Conservation (phyloP, 2,113 vertebrate genomes). For the Sturnus vulgaris region DNA sequence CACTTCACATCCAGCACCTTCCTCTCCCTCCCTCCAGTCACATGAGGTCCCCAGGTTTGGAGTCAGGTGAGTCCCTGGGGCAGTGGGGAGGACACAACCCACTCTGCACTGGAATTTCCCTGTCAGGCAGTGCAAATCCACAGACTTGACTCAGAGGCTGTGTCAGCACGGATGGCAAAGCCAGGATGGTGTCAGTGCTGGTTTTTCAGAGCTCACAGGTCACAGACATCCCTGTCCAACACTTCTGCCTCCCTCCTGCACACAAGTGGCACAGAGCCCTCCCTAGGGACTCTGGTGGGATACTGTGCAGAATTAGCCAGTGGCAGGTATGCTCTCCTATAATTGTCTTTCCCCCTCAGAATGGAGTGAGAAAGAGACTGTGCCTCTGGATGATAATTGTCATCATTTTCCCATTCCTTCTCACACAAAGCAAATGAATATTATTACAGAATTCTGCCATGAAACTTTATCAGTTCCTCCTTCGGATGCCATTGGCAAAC, state of each 20-base stretch:
- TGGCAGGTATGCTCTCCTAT: not conserved
- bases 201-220: not conserved
- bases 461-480: slow-evolving; percentile 3
- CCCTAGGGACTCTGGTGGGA: accelerated
- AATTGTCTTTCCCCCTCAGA: not conserved
- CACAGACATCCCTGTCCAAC: not conserved
- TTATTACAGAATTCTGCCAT: not conserved
- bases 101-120: not conserved
- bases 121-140: not conserved
- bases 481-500: not conserved
- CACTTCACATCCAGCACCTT: not conserved
- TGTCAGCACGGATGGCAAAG: not conserved
- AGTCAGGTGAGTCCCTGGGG: not conserved
- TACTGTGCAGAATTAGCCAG: not conserved
- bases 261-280: not conserved
- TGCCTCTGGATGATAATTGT: not conserved
- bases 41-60: accelerated
- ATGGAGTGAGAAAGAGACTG: not conserved
- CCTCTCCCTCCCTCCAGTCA: not conserved
- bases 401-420: not conserved
- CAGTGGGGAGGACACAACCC: not conserved
- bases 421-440: not conserved
- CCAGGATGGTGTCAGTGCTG: not conserved
- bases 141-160: accelerated
- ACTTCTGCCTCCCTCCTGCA: not conserved